Conservation (phyloP, 2,888 invertebrate genomes). For the Osmoderma eremita region DNA sequence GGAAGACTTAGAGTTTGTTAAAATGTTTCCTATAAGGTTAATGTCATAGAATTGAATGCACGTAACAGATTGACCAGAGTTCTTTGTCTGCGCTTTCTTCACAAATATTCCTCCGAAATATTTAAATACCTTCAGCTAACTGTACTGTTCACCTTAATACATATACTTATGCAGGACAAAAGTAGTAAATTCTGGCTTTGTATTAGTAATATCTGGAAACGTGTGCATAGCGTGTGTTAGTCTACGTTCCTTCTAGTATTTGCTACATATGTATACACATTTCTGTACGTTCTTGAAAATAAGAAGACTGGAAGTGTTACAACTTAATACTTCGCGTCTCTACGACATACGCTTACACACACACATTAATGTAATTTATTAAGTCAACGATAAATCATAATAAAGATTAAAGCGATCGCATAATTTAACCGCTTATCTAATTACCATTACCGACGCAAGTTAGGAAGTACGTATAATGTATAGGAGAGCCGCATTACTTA, state of each 20-base stretch:
- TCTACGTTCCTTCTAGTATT: background rate
- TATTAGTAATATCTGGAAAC: too few relatives aligned
- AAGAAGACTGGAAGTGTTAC: background rate
- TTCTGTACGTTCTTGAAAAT: background rate
- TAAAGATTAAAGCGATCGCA: constrained; percentile 20
- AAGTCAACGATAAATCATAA: constrained; percentile 33
- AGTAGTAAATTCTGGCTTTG: too few relatives aligned
- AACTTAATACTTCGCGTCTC: constrained; percentile 1
- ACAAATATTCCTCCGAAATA: too few relatives aligned
- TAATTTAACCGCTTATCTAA: constrained; percentile 33
- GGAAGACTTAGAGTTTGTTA: too few relatives aligned
- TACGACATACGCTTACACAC: constrained; percentile 6
- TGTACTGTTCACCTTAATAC: too few relatives aligned
- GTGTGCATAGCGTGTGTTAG: too few relatives aligned
- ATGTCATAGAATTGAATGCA: too few relatives aligned
- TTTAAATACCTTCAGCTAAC: too few relatives aligned
- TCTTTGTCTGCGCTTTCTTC: too few relatives aligned
- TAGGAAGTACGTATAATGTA: constrained; percentile 23
- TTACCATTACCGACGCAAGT: constrained; percentile 35
- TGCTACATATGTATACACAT: background rate
- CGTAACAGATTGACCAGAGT: too few relatives aligned
- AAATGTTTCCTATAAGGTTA: too few relatives aligned
- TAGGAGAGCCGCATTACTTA: constrained; percentile 8
- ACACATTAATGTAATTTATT: background rate
- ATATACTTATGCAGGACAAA: too few relatives aligned